Conservation (phyloP, 2,797 vertebrate genomes). For the Hippopotamyrus pictus region DNA sequence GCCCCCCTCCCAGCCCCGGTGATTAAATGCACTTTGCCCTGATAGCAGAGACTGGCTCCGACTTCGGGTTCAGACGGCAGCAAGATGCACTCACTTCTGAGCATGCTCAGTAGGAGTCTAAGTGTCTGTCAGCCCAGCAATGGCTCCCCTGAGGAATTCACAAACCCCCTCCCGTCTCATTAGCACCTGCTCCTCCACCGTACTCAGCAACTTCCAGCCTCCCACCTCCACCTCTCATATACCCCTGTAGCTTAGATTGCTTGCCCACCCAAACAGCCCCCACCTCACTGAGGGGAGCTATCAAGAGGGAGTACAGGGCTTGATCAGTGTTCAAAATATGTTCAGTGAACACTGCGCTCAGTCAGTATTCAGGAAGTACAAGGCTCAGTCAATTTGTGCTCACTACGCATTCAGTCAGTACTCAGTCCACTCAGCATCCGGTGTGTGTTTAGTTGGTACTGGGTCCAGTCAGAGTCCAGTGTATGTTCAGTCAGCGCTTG, state of each 20-base stretch:
- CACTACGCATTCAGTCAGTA: not conserved
- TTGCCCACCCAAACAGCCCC: not conserved
- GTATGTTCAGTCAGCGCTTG: not conserved
- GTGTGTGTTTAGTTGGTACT: not conserved
- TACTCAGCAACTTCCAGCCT: not conserved
- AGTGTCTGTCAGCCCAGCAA: not conserved
- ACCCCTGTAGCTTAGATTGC: not conserved
- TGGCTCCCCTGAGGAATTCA: not conserved
- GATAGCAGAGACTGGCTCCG: slow-evolving; percentile 47
- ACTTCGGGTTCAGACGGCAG: slow-evolving; percentile 22
- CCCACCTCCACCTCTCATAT: not conserved
- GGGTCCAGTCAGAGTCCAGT: not conserved
- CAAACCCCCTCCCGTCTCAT: not conserved
- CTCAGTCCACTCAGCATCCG: not conserved
- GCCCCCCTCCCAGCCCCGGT: slow-evolving; percentile 55
- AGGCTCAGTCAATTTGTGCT: not conserved
- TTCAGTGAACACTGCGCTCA: not conserved
- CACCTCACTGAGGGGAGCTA: not conserved
- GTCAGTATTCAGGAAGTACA: not conserved
- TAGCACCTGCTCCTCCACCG: not conserved
- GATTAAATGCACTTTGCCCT: slow-evolving; percentile 60
- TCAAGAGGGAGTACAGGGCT: not conserved
- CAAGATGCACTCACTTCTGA: slow-evolving; percentile 30
- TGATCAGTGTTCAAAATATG: not conserved
- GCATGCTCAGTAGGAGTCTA: slow-evolving; percentile 15